Evolutionary conservation across 2,113 vertebrate genomes (phyloP).

Genomic region (Archilochus colubris): DNA sequence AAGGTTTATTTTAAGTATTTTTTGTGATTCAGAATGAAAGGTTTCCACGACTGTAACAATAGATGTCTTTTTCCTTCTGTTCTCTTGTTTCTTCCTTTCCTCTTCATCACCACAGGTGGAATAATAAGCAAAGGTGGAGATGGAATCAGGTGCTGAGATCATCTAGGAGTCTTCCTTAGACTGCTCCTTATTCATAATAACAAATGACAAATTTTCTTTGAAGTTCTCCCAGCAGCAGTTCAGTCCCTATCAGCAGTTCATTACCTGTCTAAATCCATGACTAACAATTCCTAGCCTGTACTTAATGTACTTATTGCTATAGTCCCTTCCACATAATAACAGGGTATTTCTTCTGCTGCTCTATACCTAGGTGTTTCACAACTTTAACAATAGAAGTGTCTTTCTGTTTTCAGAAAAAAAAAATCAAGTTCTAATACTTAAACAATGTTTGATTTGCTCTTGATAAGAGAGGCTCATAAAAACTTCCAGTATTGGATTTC

Average conservation of each 20-base stretch:
- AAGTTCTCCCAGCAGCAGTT: neutral
- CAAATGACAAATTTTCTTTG: neutral
- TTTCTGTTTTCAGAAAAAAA: neutral
- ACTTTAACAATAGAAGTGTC: neutral
- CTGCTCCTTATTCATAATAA: fast-evolving
- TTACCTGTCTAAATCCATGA: neutral
- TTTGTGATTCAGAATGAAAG: neutral
- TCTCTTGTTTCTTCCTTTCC: neutral
- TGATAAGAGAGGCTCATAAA: neutral
- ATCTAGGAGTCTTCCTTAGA: neutral
- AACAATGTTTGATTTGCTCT: neutral
- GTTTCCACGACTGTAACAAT: neutral
- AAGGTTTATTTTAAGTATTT: neutral
- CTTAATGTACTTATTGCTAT: neutral
- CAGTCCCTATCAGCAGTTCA: neutral
- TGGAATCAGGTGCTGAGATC: neutral
- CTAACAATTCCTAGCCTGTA: neutral
- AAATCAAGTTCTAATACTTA: neutral
- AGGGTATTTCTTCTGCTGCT: neutral
- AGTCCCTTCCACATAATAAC: neutral
- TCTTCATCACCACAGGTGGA: neutral
- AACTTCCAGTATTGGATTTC: neutral
- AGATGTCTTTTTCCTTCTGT: neutral
- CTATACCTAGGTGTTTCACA: neutral
- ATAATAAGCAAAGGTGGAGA: neutral